Evolutionary conservation across 2,888 invertebrate genomes (phyloP), one percentile per base, ranked within the genome.

Genomic region (Theretra japonica): DNA sequence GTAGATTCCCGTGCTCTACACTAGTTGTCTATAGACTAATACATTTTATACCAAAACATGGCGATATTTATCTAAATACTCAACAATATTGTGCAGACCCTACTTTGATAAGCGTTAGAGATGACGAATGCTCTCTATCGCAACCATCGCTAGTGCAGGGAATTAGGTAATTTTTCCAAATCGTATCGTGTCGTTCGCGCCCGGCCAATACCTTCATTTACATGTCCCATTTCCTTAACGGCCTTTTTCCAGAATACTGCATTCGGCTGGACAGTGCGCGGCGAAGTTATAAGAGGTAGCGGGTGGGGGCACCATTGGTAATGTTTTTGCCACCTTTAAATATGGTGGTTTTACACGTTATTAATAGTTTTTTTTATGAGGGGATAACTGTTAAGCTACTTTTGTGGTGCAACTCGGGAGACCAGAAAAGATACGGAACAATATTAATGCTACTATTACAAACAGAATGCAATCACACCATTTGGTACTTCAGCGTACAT

Each of bases 151-250:
- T 17, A 60, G 60, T 60, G 60, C 30, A 2, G 30, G n/a, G 60
- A 59, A 60, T 70, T 50, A 53, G 59, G 21, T 59, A 30, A 65
- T 53, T 41, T 65, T 53, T 56, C 33, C 33, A 65, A 70, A 70
- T 58, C 23, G 48, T 50, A 58, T 75, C 74, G 74, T 72, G 72
- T 73, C 72, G 73, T 75, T 73, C 70, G 73, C 73, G 72, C 28
- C 73, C 75, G 73, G 73, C 80, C 80, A 81, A 85, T 80, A 77
- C 80, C 86, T 88, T 86, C 87, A 88, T 91, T 92, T 90, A 89
- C 90, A 91, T 91, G 89, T 88, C 86, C 88, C 86, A 90, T 92
- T 92, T 90, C 87, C 89, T 88, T 90, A 89, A 90, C 85, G 83
- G 87, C 84, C 86, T 81, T 90, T 90, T 88, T 89, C 83, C 84